Evolutionary conservation across 1,140 invertebrate genomes (phyloP), one percentile per base, ranked within the genome.

Genomic region (Macrotrachela quadricornifera): DNA sequence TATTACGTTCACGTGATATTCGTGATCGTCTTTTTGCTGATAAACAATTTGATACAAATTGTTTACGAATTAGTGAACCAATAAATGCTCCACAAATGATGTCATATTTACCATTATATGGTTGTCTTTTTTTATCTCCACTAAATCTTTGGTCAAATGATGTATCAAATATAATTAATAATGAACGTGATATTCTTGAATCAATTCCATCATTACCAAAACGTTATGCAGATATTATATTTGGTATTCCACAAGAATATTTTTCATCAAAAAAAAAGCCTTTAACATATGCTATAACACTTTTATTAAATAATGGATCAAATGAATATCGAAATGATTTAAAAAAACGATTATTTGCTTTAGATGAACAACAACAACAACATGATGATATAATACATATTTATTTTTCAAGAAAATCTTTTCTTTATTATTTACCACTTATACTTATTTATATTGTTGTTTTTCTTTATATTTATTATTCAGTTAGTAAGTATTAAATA

Each of bases 391-490:
- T 0, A 77, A 85, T 47, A 78, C 88, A 45, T 80, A 84, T 63
- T 82, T 85, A 46, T 80, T 81, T 46, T 79, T 83, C 63, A 83
- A 85, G 57, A 82, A 84, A 62, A 79, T 85, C 57, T 77, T 78
- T 59, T 85, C n/a, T n/a, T n/a, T n/a, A 92, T 64, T 78, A 88
- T 55, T 75, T 87, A 42, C 85, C 85, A 0, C 65, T 94, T 1
- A 74, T 79, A 17, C 77, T 84, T 51, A 81, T 83, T 10, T 91
- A 92, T 60, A 65, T 84, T 14, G 73, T 83, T 14, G 70, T 92
- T 12, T 88, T 91, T 64, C 69, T 86, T 6, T 94, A 91, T 62
- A 79, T 92, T 6, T 92, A 91, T 63, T 95, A 91, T 65, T 91
- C 85, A 46, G 81, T 92, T 12, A 75, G 85, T 62, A 87, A 92